Base-by-base conservation (phyloP, 2,113 vertebrate species). In the Oncorhynchus gorbuscha region DNA sequence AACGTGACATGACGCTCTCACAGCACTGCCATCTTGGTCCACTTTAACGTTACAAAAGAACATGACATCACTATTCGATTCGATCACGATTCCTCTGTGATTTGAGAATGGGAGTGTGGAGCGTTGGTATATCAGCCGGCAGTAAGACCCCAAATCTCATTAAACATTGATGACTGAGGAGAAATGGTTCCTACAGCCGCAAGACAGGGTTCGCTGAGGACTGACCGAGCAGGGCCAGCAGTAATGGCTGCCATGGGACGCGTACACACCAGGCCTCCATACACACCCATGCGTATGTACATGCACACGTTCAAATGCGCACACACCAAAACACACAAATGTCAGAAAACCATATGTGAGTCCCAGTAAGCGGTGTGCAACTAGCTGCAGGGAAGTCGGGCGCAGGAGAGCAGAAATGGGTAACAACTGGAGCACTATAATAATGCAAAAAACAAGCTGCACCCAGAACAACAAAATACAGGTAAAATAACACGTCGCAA, bases 91-190 rank as follows among this genome's bases (percentile, higher is more conserved):
- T 66, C 49, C 24, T 74, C 7, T n/a, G 35, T 22, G 68, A 22
- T 24, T 64, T 70, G 32, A 22, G 39, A 22, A 20, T n/a, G 68
- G 39, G 39, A 45, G 39, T 75, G 51, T 35, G 6, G 35, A 35
- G 35, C 6, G 6, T 35, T 35, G 35, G 8, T 45, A 39, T 39
- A 58, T 76, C 48, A 69, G 9, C n/a, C 45, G 24, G 28, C 16
- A 51, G 74, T 55, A 30, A 35, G 45, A 30, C 30, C 35, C 35
- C 51, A n/a, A n/a, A 51, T 67, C 74, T 74, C 32, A 75, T 71
- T 58, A 75, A 77, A 65, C 59, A 71, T 49, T 77, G 59, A 77
- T 48, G 26, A 28, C 49, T 68, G 65, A 58, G 48, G 48, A 71
- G 12, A 71, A 51, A 45, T 68, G 8, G 28, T 28, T 13, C 61